Conservation (phyloP, 2,113 vertebrate species). For the Silurus asotus region DNA sequence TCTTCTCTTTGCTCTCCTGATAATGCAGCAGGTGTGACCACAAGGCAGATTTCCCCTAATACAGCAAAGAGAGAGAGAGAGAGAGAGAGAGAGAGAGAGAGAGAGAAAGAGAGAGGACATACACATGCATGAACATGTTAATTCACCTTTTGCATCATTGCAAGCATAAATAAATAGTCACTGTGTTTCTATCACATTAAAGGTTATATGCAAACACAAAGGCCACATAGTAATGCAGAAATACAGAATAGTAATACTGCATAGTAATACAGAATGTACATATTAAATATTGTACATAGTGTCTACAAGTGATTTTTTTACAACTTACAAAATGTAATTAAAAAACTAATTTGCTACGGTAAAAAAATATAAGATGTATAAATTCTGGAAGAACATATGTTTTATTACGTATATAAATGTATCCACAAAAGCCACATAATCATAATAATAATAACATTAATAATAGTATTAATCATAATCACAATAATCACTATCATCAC, state of each 20-base stretch:
- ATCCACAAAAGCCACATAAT: neutral
- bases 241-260: too few species aligned
- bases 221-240: neutral
- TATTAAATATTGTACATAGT: neutral
- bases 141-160: neutral
- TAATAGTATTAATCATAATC: neutral
- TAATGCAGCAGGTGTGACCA: slow-evolving; percentile 98
- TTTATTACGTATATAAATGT: too few species aligned
- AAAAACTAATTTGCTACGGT: neutral
- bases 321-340: neutral
- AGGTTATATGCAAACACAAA: neutral
- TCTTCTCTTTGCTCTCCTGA: slow-evolving; percentile 92
- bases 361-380: neutral
- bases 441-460: neutral
- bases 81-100: neutral
- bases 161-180: neutral
- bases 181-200: neutral
- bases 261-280: neutral
- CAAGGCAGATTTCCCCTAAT: slow-evolving; percentile 93
- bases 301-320: neutral
- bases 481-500: neutral
- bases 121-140: neutral
- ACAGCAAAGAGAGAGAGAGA: neutral
- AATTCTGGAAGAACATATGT: too few species aligned
- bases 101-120: neutral